Evolutionary conservation across 1,140 invertebrate genomes (phyloP).

Genomic region (Pollicipes pollicipes): DNA sequence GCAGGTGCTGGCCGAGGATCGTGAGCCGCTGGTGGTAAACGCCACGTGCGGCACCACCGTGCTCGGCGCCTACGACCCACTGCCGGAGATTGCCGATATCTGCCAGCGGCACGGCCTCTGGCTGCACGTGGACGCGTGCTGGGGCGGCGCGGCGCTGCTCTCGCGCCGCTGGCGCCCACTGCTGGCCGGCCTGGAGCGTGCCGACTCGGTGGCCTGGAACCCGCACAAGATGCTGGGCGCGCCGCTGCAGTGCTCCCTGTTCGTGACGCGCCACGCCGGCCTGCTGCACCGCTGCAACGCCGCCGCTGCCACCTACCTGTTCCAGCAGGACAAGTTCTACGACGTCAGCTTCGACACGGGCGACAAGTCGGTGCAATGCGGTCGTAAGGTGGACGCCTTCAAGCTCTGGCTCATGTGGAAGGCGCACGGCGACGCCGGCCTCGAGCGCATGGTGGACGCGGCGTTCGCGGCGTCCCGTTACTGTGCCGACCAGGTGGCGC

Average conservation of each 20-base stretch:
- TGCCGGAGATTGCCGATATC: constrained; percentile 55
- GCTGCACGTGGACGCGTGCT: constrained; percentile 87
- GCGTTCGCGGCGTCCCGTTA: constrained; percentile 34
- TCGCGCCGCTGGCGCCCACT: constrained; percentile 42
- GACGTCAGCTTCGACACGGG: constrained; percentile 75
- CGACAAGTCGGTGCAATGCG: constrained; percentile 84
- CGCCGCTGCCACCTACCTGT: constrained; percentile 63
- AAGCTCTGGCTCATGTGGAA: constrained; percentile 91
- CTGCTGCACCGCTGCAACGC: constrained; percentile 54
- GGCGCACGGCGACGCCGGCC: constrained; percentile 40
- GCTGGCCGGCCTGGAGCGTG: constrained; percentile 40
- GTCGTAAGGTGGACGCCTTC: constrained; percentile 76
- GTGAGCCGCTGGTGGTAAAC: constrained; percentile 62
- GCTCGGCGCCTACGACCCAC: constrained; percentile 71
- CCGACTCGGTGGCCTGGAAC: constrained; percentile 78
- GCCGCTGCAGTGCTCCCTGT: constrained; percentile 69
- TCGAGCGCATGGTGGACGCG: constrained; percentile 40
- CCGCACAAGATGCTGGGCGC: constrained; percentile 81
- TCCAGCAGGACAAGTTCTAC: constrained; percentile 86
- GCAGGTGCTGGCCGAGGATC: constrained; percentile 9
- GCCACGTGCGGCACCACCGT: constrained; percentile 64
- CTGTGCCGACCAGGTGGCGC: constrained; percentile 17
- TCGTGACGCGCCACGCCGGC: constrained; percentile 43
- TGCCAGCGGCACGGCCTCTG: constrained; percentile 70
- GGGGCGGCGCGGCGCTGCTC: constrained; percentile 60